A percentile compares a stretch with the other conserved stretches of the same genome.
Evolutionary conservation across 1,140 invertebrate species (phyloP).

Genomic region (Brachionus rubens): DNA sequence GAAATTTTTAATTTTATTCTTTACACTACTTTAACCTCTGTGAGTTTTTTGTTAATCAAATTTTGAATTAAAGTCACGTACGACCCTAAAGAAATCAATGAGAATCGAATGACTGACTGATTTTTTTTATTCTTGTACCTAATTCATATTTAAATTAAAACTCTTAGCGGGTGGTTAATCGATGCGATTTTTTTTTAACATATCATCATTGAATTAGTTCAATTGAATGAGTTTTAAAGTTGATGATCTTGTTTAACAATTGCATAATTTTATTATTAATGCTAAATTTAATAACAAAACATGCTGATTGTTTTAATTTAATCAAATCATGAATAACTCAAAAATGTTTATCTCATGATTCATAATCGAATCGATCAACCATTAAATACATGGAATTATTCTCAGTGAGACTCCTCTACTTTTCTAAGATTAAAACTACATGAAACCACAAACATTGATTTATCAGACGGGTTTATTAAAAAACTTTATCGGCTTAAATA

Average conservation of each 20-base stretch:
- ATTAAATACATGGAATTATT: too few species aligned
- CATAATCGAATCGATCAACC: too few species aligned
- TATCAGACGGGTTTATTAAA: too few species aligned
- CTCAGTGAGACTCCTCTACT: too few species aligned
- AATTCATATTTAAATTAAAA: slow-evolving; percentile 30
- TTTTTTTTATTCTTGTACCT: slow-evolving; percentile 12
- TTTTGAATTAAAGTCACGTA: slow-evolving; percentile 9
- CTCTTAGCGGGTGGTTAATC: slow-evolving; percentile 7
- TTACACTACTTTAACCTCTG: too few species aligned
- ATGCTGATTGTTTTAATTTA: slow-evolving; percentile 35
- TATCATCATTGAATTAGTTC: neutral
- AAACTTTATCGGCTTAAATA: too few species aligned
- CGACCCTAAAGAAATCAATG: neutral
- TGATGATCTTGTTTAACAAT: neutral
- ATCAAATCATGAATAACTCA: slow-evolving; percentile 4
- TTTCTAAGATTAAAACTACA: too few species aligned
- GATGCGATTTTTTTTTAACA: neutral
- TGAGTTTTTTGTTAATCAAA: too few species aligned
- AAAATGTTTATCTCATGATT: too few species aligned
- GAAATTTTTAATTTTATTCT: too few species aligned
- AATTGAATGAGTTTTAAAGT: slow-evolving; percentile 4
- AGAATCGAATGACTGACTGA: neutral
- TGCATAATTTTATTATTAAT: slow-evolving; percentile 38
- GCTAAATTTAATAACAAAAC: slow-evolving; percentile 20
- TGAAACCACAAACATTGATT: too few species aligned